A percentile compares a stretch with the other conserved stretches of the same genome.
These are phyloP conservation scores for Uromys caudimaculatus DNA, from an alignment of 2,797 vertebrate genomes.

Conservation along the genomic window DNA sequence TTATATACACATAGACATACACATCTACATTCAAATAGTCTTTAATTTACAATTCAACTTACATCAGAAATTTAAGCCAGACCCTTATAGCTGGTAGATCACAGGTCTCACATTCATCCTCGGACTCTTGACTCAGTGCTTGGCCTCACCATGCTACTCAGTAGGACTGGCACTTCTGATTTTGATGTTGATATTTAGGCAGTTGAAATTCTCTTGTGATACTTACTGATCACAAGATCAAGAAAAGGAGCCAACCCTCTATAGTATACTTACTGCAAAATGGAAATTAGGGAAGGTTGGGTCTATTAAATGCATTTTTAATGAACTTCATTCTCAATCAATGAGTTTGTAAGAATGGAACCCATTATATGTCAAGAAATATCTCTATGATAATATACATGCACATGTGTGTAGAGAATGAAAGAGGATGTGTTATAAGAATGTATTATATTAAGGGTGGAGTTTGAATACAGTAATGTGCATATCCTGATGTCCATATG, in stretches of 20 bases:
- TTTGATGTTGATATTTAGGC: neutral
- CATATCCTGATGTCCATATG: neutral
- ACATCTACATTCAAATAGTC: neutral
- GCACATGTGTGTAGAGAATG: neutral
- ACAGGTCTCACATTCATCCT: no score
- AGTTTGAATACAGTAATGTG: neutral
- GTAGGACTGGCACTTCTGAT: neutral
- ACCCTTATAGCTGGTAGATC: fast-evolving
- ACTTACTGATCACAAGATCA: neutral
- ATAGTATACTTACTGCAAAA: neutral
- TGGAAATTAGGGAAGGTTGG: neutral
- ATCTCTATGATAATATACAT: neutral
- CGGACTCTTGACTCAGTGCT: neutral
- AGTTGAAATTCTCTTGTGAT: neutral
- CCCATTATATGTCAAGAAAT: neutral
- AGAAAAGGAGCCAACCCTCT: neutral
- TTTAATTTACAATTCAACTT: neutral
- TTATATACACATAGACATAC: neutral
- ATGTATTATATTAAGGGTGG: neutral
- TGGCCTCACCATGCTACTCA: neutral
- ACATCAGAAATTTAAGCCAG: neutral
- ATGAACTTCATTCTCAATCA: neutral
- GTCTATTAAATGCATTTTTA: neutral
- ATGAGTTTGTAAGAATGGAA: neutral
- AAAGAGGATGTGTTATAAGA: neutral